Conservation (phyloP, 1,140 invertebrate species). For the Halesus radiatus region DNA sequence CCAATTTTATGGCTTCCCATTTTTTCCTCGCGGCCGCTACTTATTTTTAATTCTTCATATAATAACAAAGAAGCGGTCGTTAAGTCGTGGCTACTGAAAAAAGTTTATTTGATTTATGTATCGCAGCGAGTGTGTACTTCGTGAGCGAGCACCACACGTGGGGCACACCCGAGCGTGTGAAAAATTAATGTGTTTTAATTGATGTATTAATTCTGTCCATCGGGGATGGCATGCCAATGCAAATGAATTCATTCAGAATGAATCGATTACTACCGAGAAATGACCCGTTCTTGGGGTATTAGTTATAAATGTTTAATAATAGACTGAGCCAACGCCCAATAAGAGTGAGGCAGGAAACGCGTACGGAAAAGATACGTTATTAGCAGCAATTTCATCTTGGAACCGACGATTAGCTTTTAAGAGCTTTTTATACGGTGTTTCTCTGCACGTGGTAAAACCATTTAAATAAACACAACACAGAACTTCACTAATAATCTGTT, state of each 20-base stretch:
- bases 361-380: background rate
- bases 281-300: background rate
- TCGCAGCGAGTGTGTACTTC: conserved; percentile 42
- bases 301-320: conserved; percentile 24
- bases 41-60: conserved; percentile 53
- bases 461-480: too few species aligned
- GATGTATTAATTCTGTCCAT: conserved; percentile 35
- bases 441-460: too few species aligned
- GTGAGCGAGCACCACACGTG: conserved; percentile 30
- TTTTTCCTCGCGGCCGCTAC: conserved; percentile 49
- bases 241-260: conserved; percentile 24
- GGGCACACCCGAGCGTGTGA: conserved; percentile 47
- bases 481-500: too few species aligned
- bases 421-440: too few species aligned
- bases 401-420: too few species aligned
- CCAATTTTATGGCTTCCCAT: conserved; percentile 56
- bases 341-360: background rate
- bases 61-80: conserved; percentile 55
- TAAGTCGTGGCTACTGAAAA: conserved; percentile 55
- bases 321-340: background rate
- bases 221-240: conserved; percentile 36
- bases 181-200: conserved; percentile 57
- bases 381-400: background rate
- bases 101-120: conserved; percentile 56
- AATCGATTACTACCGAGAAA: background rate